These are phyloP conservation scores for Potamilus streckersoni DNA, from an alignment of 1,140 invertebrate species.

Conservation along the genomic window DNA sequence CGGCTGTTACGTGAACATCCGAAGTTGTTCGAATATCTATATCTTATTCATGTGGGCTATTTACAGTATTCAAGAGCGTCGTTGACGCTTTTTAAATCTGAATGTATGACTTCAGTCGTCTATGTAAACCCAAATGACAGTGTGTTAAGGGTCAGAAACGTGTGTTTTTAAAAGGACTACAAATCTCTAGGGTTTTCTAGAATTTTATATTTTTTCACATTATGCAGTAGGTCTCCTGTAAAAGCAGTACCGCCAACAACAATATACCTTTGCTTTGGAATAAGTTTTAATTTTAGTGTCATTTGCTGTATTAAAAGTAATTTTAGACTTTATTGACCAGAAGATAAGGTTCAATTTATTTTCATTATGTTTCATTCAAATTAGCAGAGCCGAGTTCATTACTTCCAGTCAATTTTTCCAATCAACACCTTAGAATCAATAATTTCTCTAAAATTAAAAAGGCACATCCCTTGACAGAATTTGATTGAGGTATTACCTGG, in stretches of 20 bases:
- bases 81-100: background rate
- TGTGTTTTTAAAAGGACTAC: background rate
- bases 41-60: no score
- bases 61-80: constrained; percentile 21
- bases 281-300: background rate
- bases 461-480: background rate
- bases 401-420: background rate
- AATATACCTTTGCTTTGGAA: background rate
- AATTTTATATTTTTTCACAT: background rate
- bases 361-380: background rate
- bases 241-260: no score
- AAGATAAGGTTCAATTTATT: background rate
- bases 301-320: background rate
- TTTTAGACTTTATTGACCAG: background rate
- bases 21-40: no score
- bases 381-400: background rate
- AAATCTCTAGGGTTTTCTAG: background rate
- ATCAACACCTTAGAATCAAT: background rate
- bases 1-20: no score
- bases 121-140: background rate
- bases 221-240: background rate
- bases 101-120: no score
- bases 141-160: no score
- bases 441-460: background rate
- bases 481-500: background rate